Conservation (phyloP, 2,888 invertebrate genomes). For the Drosophila atripex region DNA sequence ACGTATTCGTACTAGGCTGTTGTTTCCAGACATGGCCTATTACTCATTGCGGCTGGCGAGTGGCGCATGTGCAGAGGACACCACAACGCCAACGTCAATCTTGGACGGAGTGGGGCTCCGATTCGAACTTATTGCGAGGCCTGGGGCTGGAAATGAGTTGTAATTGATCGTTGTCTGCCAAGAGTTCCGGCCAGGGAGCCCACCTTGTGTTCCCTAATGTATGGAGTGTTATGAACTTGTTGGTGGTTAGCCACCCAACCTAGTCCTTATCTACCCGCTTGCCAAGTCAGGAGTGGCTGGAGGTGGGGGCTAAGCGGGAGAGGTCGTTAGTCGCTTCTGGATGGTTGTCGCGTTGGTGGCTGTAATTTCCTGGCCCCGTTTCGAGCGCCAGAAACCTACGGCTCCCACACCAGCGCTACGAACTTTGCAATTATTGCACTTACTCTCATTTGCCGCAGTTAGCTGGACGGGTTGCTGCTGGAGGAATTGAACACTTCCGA, state of each 20-base stretch:
- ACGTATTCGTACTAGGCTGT: slow-evolving; percentile 8
- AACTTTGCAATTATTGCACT: slow-evolving; percentile 80
- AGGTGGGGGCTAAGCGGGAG: slow-evolving; percentile 48
- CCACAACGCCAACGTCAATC: slow-evolving; percentile 15
- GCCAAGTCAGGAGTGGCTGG: neutral
- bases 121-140: slow-evolving; percentile 29
- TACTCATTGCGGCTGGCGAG: slow-evolving; percentile 25
- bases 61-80: slow-evolving; percentile 41
- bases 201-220: slow-evolving; percentile 11
- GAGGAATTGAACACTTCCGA: slow-evolving; percentile 22
- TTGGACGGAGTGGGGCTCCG: slow-evolving; percentile 7
- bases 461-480: slow-evolving; percentile 22
- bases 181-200: slow-evolving; percentile 40
- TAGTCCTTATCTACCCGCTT: neutral
- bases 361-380: slow-evolving; percentile 64
- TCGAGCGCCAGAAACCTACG: neutral
- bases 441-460: slow-evolving; percentile 74
- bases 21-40: neutral
- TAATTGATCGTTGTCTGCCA: slow-evolving; percentile 59
- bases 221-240: slow-evolving; percentile 45
- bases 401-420: slow-evolving; percentile 63
- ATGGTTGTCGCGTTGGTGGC: slow-evolving; percentile 57
- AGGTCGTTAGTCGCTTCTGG: slow-evolving; percentile 36
- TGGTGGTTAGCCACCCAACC: slow-evolving; percentile 9
- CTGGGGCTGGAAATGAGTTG: slow-evolving; percentile 39